Conservation (phyloP, 2,113 vertebrate species). For the Corythoichthys intestinalis region DNA sequence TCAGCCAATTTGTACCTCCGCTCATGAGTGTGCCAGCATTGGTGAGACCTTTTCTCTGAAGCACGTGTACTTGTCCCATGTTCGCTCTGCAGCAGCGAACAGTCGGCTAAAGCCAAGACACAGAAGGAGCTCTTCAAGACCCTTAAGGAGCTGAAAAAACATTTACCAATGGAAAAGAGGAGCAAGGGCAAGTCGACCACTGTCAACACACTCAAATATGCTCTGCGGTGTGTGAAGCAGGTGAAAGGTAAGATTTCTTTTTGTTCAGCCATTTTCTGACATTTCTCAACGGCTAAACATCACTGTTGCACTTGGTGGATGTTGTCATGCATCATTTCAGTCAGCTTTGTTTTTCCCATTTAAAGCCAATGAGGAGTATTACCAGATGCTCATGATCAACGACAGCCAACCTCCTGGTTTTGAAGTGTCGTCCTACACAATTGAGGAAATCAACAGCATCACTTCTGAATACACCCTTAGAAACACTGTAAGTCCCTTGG, state of each 20-base stretch:
- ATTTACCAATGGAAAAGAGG: constrained; percentile 84
- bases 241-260: constrained; percentile 82
- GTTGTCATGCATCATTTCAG: not conserved
- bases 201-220: constrained; percentile 84
- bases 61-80: constrained; percentile 39
- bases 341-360: constrained; percentile 1
- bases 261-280: not conserved
- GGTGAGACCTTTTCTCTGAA: constrained; percentile 40
- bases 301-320: not conserved
- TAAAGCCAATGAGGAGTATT: constrained; percentile 92
- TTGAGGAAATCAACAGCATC: constrained; percentile 84
- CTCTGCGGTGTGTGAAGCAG: constrained; percentile 89
- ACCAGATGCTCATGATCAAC: constrained; percentile 85
- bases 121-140: constrained; percentile 89
- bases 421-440: constrained; percentile 82
- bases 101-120: constrained; percentile 85
- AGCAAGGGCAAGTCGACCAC: constrained; percentile 86
- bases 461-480: constrained; percentile 87
- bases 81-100: constrained; percentile 79
- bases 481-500: constrained; percentile 76
- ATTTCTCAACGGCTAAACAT: not conserved
- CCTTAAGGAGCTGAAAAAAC: constrained; percentile 84
- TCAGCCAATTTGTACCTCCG: not conserved
- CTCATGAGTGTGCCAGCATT: constrained; percentile 1
- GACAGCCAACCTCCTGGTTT: constrained; percentile 79